A percentile compares a stretch with the other conserved stretches of the same genome.
Evolutionary conservation across 2,888 invertebrate genomes (phyloP).

Genomic region (Malthinus seriepunctatus): DNA sequence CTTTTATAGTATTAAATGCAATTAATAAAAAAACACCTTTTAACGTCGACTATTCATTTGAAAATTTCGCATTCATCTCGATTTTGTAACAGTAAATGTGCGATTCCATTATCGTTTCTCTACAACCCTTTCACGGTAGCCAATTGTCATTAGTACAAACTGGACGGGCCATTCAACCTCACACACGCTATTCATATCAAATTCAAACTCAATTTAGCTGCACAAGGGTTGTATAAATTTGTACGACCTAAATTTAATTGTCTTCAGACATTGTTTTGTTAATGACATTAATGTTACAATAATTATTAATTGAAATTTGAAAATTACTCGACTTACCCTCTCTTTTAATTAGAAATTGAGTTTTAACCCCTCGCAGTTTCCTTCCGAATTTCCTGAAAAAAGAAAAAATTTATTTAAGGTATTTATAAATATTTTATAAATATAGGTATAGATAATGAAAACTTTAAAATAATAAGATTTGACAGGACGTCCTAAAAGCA

Average conservation of each 20-base stretch:
- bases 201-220: slow-evolving; percentile 49
- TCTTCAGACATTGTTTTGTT: slow-evolving; percentile 39
- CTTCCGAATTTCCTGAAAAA: too few species aligned
- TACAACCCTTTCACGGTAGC: slow-evolving; percentile 50
- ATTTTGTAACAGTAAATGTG: slow-evolving; percentile 47
- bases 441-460: neutral
- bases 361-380: too few species aligned
- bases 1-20: neutral
- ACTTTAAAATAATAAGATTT: slow-evolving; percentile 31
- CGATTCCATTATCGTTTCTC: slow-evolving; percentile 46
- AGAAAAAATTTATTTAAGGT: too few species aligned
- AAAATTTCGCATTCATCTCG: slow-evolving; percentile 39
- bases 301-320: neutral
- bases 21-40: slow-evolving; percentile 15
- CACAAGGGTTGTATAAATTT: slow-evolving; percentile 47
- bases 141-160: slow-evolving; percentile 50
- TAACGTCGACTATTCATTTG: slow-evolving; percentile 25
- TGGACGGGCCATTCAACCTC: slow-evolving; percentile 47
- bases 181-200: slow-evolving; percentile 48
- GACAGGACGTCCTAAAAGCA: slow-evolving; percentile 27
- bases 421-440: too few species aligned
- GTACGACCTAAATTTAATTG: slow-evolving; percentile 44
- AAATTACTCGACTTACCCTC: too few species aligned
- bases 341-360: too few species aligned
- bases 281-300: slow-evolving; percentile 27